Percentiles rank a stretch among this genome's conserved stretches.
phyloP scores from a whole-genome alignment of 2,888 invertebrate genomes.

The Brenthis ino region DNA sequence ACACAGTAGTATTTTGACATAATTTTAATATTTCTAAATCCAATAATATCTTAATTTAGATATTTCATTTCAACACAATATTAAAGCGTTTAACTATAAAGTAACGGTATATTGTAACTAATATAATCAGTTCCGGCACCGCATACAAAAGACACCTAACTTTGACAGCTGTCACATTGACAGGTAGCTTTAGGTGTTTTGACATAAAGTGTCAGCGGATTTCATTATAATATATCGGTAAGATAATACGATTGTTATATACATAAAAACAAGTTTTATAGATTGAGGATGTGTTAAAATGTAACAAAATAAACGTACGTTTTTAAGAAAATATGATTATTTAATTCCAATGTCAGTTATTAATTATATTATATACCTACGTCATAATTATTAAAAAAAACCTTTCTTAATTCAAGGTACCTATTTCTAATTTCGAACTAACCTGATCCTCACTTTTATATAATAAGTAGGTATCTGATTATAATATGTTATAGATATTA shows the following conservation, averaged over 20 bases:
- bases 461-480: too few relatives aligned
- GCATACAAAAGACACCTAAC: constrained; percentile 42
- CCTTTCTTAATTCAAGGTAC: too few relatives aligned
- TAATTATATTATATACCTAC: too few relatives aligned
- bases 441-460: too few relatives aligned
- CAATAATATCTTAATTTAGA: too few relatives aligned
- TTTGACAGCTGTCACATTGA: constrained; percentile 66
- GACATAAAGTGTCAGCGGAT: constrained; percentile 57
- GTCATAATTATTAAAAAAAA: too few relatives aligned
- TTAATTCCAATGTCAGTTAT: too few relatives aligned
- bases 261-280: constrained; percentile 8
- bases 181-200: constrained; percentile 50
- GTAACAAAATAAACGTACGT: background rate
- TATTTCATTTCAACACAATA: constrained; percentile 7
- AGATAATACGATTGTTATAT: constrained; percentile 19
- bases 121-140: constrained; percentile 25
- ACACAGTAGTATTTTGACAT: too few relatives aligned
- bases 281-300: background rate
- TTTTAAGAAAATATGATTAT: too few relatives aligned
- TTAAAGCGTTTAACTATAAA: constrained; percentile 3
- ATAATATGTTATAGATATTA: too few relatives aligned
- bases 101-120: constrained; percentile 23
- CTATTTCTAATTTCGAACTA: too few relatives aligned
- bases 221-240: constrained; percentile 15
- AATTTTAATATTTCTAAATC: too few relatives aligned